Base-by-base conservation (phyloP, 2,888 invertebrate genomes). In the Torymus tubicola region DNA sequence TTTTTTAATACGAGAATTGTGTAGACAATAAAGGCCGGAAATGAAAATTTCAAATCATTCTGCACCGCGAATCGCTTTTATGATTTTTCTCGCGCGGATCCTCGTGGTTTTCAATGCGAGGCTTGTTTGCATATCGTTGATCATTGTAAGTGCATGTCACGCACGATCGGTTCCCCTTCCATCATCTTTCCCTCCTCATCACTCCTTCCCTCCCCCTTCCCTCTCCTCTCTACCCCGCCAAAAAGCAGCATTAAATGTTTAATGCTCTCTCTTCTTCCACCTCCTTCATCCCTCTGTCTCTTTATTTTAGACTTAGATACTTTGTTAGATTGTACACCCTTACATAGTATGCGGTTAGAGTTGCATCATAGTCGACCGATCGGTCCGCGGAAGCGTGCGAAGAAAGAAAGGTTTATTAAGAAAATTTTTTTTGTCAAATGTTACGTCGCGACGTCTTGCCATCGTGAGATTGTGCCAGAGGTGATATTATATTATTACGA, bases 391-490 rank as follows among this genome's bases (percentile, higher is more conserved):
- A 84, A 77, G 61, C 13, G 58, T 77, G 81, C 61, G 81, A 79
- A 84, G 42, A 76, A 83, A 82, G 78, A 78, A 78, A 82, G 83
- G 82, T 82, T 84, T 74, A 69, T 76, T 42, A 80, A 81, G 64
- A 81, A 82, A 78, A 75, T 78, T 72, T 42, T 42, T 42, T 42
- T 82, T 82, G 78, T 82, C 80, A 82, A 81, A 82, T 86, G 84
- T 84, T 86, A 85, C 87, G 87, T 87, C 89, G 89, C 89, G 88
- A 90, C 89, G 86, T 90, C 90, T 90, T 90, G 90, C 90, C 90
- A 90, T 89, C 89, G 89, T 90, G 90, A 91, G 90, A 91, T 91
- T 91, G 89, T 90, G 90, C 89, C 90, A 90, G 90, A 90, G 90
- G 90, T 91, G 90, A 90, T 90, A 91, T 91, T 90, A 90, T 90